Evolutionary conservation across 2,113 vertebrate genomes (phyloP), one percentile per base, ranked within the genome.

Genomic region (Perognathus longimembris): DNA sequence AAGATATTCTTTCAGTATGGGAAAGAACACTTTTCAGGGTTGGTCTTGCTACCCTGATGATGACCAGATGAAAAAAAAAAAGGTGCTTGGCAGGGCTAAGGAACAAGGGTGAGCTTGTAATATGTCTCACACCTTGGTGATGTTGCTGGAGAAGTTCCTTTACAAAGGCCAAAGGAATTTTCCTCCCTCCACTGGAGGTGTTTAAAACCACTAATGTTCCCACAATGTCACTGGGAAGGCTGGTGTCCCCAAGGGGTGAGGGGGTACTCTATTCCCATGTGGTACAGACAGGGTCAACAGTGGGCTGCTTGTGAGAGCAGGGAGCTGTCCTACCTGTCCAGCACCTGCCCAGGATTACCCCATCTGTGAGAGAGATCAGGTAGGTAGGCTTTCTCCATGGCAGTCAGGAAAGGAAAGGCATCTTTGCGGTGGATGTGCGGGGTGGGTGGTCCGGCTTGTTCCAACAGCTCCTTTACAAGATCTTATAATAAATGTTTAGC

Each of bases 21-120:
- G 50, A 96, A 95, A 90, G 91, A 94, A 92, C 88, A 32, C 92
- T 95, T 93, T 94, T 89, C 76, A 38, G 76, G 1, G 0, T n/a
- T 73, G 88, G 67, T 85, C 0, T 7, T 80, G 74, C 63, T 81
- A 93, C 94, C 85, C 9, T 96, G 92, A 95, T 85, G 90, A 89
- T 94, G 77, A 70, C 34, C 36, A 89, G 84, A 38, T 6, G 82
- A 88, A 88, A 88, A 40, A 38, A 7, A 84, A 88, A 88, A 88
- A 40, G 34, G 76, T 0, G 86, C 88, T 70, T 67, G 4, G 50
- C 83, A 54, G 74, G 79, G 63, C 40, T 38, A 22, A 92, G 93
- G 85, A 87, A 81, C 1, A 0, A 10, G 79, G 91, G 63, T 81
- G 87, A 95, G 85, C 54, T 63, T 54, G 42, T 81, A 73, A 1